Evolutionary conservation across 1,140 invertebrate genomes (phyloP).

Genomic region (Drosophila eugracilis): DNA sequence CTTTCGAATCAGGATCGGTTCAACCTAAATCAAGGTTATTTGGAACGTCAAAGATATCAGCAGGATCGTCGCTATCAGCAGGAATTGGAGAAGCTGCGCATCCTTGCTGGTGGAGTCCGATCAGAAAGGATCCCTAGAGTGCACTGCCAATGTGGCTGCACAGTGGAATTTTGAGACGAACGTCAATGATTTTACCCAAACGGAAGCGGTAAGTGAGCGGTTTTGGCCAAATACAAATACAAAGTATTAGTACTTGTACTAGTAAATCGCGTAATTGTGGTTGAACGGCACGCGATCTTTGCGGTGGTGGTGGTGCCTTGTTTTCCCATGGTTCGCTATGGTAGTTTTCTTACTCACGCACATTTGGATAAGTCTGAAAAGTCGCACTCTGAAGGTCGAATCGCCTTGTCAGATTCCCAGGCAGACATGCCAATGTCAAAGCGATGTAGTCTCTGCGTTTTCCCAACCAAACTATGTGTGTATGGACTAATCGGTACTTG

Average conservation of each 20-base stretch:
- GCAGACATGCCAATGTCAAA: slow-evolving; percentile 80
- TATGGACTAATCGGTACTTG: slow-evolving; percentile 2
- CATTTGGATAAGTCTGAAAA: slow-evolving; percentile 41
- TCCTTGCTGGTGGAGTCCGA: slow-evolving; percentile 90
- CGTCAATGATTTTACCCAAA: slow-evolving; percentile 92
- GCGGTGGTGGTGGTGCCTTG: slow-evolving; percentile 30
- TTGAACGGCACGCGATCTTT: slow-evolving; percentile 60
- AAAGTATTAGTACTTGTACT: too few relatives aligned
- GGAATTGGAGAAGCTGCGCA: slow-evolving; percentile 79
- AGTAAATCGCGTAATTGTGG: slow-evolving; percentile 37
- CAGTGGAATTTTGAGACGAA: slow-evolving; percentile 96
- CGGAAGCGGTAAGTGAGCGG: slow-evolving; percentile 90
- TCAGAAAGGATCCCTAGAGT: slow-evolving; percentile 90
- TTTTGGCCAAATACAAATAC: slow-evolving; percentile 13
- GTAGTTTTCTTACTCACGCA: slow-evolving; percentile 44
- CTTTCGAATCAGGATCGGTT: slow-evolving; percentile 75
- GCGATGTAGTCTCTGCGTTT: slow-evolving; percentile 44
- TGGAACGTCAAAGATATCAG: slow-evolving; percentile 72
- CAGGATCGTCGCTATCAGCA: slow-evolving; percentile 80
- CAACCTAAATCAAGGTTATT: slow-evolving; percentile 71
- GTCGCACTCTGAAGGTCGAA: slow-evolving; percentile 54
- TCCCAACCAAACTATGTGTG: slow-evolving; percentile 6
- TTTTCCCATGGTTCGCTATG: slow-evolving; percentile 44
- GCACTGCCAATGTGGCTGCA: slow-evolving; percentile 92
- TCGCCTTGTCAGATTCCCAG: slow-evolving; percentile 61